Evolutionary conservation across 2,888 invertebrate species (phyloP), one percentile per base, ranked within the genome.

Genomic region (Drosophila subsilvestris): DNA sequence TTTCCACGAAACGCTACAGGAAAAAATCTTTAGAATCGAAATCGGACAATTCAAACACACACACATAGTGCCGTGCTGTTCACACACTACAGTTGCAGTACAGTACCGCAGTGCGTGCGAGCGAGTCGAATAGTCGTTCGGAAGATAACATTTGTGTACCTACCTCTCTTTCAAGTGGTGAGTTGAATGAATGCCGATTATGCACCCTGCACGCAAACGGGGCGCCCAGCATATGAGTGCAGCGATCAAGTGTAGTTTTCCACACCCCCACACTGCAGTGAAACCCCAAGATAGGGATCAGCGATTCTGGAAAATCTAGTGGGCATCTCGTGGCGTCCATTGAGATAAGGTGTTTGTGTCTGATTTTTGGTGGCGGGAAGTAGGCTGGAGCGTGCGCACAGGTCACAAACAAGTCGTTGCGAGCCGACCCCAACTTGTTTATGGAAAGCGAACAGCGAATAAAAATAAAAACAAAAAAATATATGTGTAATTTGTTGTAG

Each of bases 381-480:
- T 10, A 7, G 17, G 44, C 54, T 27, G 5, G 43, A 50, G 54
- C 10, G 32, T 58, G 29, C 54, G 55, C 12, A 56, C 58, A 85
- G 79, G 82, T 68, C 48, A 81, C 50, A 45, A 18, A 17, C 20
- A 45, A 51, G 78, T 86, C 83, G 83, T 62, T 81, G 66, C 58
- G 50, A 76, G 55, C 76, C 79, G 63, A 71, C 66, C 29, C 25
- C 67, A 78, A 79, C 74, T 81, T 82, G 82, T 86, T 76, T 85
- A 86, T 86, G 84, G 76, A 79, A 85, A 75, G 82, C 84, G 88
- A 82, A 86, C 76, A 82, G 80, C 86, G 83, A 86, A 86, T 88
- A 86, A 86, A 88, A 86, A 86, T 86, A 86, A 86, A 87, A 87
- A 84, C 87, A 87, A 84, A 87, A 86, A 83, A 83, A 86, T 73